phyloP scores from a whole-genome alignment of 2,888 invertebrate genomes.

The Drosophila flavopinicola region DNA sequence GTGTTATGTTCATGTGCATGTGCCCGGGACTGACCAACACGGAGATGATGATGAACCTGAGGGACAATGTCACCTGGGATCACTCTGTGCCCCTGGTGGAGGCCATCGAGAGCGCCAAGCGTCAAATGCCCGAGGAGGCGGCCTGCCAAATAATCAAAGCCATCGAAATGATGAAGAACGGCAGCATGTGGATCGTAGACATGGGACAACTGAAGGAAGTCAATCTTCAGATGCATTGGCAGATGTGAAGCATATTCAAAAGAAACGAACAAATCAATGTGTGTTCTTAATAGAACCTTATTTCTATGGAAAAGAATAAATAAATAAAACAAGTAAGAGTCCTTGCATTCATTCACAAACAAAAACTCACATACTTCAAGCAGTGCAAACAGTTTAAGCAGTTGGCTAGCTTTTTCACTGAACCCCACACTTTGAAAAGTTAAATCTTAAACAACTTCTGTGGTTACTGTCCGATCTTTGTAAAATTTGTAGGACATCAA shows the following conservation, averaged over 20 bases:
- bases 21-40: constrained; percentile 81
- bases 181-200: constrained; percentile 81
- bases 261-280: background rate
- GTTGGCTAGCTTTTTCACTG: no score
- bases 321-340: no score
- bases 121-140: constrained; percentile 81
- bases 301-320: no score
- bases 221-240: constrained; percentile 74
- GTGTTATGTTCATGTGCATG: constrained; percentile 79
- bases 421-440: no score
- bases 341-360: no score
- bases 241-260: constrained; percentile 56
- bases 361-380: no score
- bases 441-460: no score
- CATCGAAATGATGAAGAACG: constrained; percentile 82
- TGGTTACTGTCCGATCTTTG: no score
- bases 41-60: constrained; percentile 80
- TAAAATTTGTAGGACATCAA: no score
- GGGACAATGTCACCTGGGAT: constrained; percentile 77
- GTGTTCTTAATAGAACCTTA: no score
- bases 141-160: constrained; percentile 75
- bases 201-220: constrained; percentile 80
- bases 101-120: constrained; percentile 71
- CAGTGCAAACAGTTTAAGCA: no score
- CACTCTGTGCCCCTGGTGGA: constrained; percentile 72